phyloP scores from a whole-genome alignment of 2,888 invertebrate species.

The Anaspis maculata region DNA sequence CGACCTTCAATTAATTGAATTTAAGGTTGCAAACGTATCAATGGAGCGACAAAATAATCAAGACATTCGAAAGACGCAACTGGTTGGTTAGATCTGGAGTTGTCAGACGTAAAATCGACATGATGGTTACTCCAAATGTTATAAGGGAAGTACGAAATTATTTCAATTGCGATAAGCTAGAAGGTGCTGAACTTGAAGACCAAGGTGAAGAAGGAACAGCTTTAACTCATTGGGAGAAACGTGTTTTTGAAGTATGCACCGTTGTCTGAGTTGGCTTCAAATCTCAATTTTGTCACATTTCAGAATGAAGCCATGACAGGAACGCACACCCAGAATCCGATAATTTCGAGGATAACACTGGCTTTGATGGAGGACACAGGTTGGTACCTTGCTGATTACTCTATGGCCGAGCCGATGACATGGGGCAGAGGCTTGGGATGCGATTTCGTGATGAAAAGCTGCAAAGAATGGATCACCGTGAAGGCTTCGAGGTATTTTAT shows the following conservation, averaged over 20 bases:
- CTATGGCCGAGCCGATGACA: conserved; percentile 73
- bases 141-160: conserved; percentile 79
- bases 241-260: conserved; percentile 80
- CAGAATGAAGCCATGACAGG: conserved; percentile 99
- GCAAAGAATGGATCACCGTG: conserved; percentile 90
- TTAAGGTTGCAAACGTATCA: conserved; percentile 83
- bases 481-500: conserved; percentile 55
- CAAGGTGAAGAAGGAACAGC: conserved; percentile 96
- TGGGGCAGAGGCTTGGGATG: conserved; percentile 93
- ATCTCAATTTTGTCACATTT: background rate
- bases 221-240: conserved; percentile 97
- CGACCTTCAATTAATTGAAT: too few species aligned
- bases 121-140: conserved; percentile 75
- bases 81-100: conserved; percentile 39
- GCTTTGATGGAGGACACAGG: conserved; percentile 98
- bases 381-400: conserved; percentile 90
- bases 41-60: conserved; percentile 87
- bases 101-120: conserved; percentile 34
- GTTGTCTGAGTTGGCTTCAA: background rate
- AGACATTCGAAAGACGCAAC: conserved; percentile 52
- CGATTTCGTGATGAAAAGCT: conserved; percentile 87
- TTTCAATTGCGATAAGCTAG: conserved; percentile 78
- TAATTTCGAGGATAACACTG: conserved; percentile 89
- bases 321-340: conserved; percentile 96
- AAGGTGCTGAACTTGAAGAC: conserved; percentile 96